phyloP scores from a whole-genome alignment of 2,797 vertebrate genomes.

The Sebastes steindachneri region DNA sequence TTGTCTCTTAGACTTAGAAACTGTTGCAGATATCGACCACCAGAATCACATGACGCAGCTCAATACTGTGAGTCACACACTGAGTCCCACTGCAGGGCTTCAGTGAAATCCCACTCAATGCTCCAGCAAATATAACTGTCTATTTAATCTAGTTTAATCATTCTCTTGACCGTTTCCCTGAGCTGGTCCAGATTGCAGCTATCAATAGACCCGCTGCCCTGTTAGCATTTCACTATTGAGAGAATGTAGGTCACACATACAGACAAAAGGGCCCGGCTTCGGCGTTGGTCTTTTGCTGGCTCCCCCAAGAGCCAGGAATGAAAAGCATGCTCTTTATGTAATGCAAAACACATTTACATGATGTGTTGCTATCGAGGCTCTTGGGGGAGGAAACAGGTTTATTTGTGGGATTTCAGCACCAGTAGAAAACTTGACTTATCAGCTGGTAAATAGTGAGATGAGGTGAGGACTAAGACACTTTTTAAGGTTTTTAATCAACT shows the following conservation, averaged over 20 bases:
- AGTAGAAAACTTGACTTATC: neutral
- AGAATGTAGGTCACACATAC: constrained; percentile 63
- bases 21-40: neutral
- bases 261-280: constrained; percentile 31
- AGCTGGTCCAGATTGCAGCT: constrained; percentile 36
- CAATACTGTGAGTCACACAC: neutral
- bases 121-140: constrained; percentile 27
- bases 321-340: constrained; percentile 42
- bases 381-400: neutral
- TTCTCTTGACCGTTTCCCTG: constrained; percentile 30
- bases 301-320: constrained; percentile 29
- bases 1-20: neutral
- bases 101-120: constrained; percentile 26
- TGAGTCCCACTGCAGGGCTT: constrained; percentile 10
- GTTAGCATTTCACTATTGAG: constrained; percentile 44
- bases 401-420: constrained; percentile 3
- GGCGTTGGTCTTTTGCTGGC: constrained; percentile 2
- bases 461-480: neutral
- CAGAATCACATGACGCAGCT: neutral
- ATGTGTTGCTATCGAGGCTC: neutral
- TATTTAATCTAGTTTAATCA: constrained; percentile 39
- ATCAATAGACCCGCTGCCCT: constrained; percentile 41
- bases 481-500: neutral
- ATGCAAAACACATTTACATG: constrained; percentile 36
- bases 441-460: neutral